Base-by-base conservation (phyloP, 2,113 vertebrate species). In the Spizaetus ornatus region DNA sequence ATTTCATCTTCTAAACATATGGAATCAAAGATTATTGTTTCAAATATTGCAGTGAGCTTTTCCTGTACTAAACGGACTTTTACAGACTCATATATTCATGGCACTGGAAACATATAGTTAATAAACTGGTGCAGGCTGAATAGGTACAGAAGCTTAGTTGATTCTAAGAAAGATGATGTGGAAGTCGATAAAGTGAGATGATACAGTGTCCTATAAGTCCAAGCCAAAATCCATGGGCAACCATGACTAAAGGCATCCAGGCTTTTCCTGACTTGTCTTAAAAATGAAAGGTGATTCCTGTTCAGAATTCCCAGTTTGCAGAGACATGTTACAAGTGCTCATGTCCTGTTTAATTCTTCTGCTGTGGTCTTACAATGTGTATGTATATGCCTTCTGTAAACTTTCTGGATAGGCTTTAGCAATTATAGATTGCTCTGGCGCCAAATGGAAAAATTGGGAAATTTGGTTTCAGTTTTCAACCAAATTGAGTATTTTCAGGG, bases 331-430 rank as follows among this genome's bases (percentile, higher is more conserved):
- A 29, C 9, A 43, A 71, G 19, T 34, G 19, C 18, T n/a, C 9
- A 7, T 14, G 8, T 82, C 36, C 10, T 38, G 7, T 76, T 93
- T 29, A 62, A 32, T 52, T 79, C 22, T 59, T 26, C 22, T 56
- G 0, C 26, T 48, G 6, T n/a, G 11, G 10, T 17, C 17, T 25
- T 63, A 53, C 9, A 48, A 7, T 4, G 12, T 26, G 9, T 34
- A 6, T 26, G 9, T 34, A 6, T 34, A 26, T 67, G 10, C 10
- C 38, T 66, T 59, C 38, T 63, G 45, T 63, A 52, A 50, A 17
- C 36, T 91, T 88, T 36, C 38, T 70, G 19, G 3, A 4, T 73
- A n/a, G 32, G 32, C 22, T 65, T 65, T 23, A 61, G 61, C 36
- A 70, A 21, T 55, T 73, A 34, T 1, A 23, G 52, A 19, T 79